Percentiles rank a stretch among this genome's conserved stretches.
Evolutionary conservation across 2,888 invertebrate genomes (phyloP).

Genomic region (Carabus problematicus): DNA sequence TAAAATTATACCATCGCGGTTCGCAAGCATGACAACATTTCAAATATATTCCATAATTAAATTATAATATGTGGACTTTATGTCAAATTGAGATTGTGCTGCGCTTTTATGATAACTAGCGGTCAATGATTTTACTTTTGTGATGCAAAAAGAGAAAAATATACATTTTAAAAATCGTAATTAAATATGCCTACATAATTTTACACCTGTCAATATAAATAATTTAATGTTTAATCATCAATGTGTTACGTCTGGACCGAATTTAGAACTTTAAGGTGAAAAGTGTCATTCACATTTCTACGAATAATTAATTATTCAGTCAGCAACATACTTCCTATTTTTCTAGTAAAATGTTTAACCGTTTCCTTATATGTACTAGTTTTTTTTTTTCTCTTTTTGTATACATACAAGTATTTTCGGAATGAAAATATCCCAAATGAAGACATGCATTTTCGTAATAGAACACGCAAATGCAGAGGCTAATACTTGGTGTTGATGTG

Average conservation of each 20-base stretch:
- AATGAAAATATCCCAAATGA: no score
- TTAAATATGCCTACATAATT: no score
- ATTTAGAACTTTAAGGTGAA: neutral
- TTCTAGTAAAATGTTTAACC: no score
- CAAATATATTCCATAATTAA: neutral
- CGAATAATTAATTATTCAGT: conserved; percentile 4
- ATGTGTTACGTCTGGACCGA: neutral
- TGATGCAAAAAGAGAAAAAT: neutral
- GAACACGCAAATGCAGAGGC: no score
- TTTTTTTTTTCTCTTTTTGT: no score
- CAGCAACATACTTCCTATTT: neutral
- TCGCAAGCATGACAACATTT: neutral
- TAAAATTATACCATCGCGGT: conserved; percentile 16
- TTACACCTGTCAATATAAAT: no score
- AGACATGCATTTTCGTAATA: no score
- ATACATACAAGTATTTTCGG: no score
- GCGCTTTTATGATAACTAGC: neutral
- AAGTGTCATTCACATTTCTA: neutral
- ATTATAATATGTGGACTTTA: conserved; percentile 5
- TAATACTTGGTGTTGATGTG: no score
- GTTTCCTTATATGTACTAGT: no score
- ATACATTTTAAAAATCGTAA: no score
- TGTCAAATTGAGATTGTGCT: conserved; percentile 1
- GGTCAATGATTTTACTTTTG: neutral
- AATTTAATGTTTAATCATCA: no score